Conservation (phyloP, 2,888 invertebrate species). For the Agonopterix subpropinquella region DNA sequence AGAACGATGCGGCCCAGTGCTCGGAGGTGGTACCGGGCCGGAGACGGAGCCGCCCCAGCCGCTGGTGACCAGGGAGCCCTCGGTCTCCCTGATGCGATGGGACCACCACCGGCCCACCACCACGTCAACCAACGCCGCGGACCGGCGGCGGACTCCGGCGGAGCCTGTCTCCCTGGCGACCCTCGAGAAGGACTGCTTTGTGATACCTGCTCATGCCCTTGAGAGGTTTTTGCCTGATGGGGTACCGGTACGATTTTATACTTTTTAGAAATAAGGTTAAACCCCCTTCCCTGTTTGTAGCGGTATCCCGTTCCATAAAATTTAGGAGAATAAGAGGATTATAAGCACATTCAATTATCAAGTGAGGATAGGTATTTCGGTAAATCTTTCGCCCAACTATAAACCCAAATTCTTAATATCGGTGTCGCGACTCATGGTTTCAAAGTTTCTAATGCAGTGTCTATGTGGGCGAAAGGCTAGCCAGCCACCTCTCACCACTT, state of each 20-base stretch:
- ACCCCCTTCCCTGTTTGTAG: too few species aligned
- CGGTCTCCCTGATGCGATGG: constrained; percentile 76
- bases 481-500: too few species aligned
- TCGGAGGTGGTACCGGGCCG: constrained; percentile 76
- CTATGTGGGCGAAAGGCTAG: too few species aligned
- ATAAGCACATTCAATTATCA: too few species aligned
- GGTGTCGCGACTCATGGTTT: too few species aligned
- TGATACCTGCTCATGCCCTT: constrained; percentile 92
- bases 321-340: too few species aligned
- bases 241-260: constrained; percentile 79
- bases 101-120: constrained; percentile 48
- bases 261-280: too few species aligned
- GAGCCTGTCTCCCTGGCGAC: constrained; percentile 88
- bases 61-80: constrained; percentile 80
- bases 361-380: too few species aligned
- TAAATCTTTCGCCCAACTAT: too few species aligned
- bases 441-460: too few species aligned
- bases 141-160: constrained; percentile 60
- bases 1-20: constrained; percentile 85
- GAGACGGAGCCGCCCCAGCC: constrained; percentile 84
- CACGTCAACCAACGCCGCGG: constrained; percentile 36
- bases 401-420: too few species aligned
- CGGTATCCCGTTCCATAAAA: too few species aligned
- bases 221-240: constrained; percentile 93
- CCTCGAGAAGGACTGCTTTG: constrained; percentile 93